Conservation (phyloP, 2,888 invertebrate species). For the Gymnosoma rotundatum region DNA sequence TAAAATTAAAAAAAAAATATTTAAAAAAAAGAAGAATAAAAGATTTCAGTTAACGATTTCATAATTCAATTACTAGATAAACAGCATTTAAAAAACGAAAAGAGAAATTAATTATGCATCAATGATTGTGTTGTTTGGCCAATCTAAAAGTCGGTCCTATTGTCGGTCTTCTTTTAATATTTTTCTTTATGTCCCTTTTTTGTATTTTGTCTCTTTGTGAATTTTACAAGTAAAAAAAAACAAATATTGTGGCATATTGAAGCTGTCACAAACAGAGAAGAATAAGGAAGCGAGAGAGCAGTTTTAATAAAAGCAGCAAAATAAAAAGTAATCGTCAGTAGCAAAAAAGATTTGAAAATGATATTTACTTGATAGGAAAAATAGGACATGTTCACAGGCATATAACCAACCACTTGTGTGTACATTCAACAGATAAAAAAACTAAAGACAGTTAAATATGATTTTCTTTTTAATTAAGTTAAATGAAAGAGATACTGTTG, state of each 20-base stretch:
- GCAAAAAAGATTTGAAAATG: constrained; percentile 61
- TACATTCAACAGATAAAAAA: too few species aligned
- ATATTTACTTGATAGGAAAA: constrained; percentile 54
- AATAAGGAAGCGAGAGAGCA: constrained; percentile 4
- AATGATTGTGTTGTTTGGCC: constrained; percentile 75
- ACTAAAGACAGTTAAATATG: too few species aligned
- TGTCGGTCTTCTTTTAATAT: constrained; percentile 61
- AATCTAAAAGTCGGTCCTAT: constrained; percentile 42
- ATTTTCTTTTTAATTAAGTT: too few species aligned
- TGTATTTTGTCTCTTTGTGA: constrained; percentile 26
- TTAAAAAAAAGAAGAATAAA: background rate
- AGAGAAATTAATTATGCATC: constrained; percentile 76
- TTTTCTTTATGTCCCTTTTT: constrained; percentile 36
- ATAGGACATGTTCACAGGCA: background rate
- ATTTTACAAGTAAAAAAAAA: background rate
- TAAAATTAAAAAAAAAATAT: background rate
- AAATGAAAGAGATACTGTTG: too few species aligned
- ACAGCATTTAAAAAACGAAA: constrained; percentile 67
- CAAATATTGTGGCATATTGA: constrained; percentile 30
- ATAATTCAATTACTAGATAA: constrained; percentile 81
- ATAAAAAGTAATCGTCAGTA: constrained; percentile 13
- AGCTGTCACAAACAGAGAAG: constrained; percentile 63
- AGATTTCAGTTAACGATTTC: constrained; percentile 79
- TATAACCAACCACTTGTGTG: too few species aligned
- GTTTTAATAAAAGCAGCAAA: constrained; percentile 12